A percentile compares a stretch with the other conserved stretches of the same genome.
These are phyloP conservation scores for Dicroscelio sp. DNA, from an alignment of 2,888 invertebrate genomes.

Conservation along the genomic window DNA sequence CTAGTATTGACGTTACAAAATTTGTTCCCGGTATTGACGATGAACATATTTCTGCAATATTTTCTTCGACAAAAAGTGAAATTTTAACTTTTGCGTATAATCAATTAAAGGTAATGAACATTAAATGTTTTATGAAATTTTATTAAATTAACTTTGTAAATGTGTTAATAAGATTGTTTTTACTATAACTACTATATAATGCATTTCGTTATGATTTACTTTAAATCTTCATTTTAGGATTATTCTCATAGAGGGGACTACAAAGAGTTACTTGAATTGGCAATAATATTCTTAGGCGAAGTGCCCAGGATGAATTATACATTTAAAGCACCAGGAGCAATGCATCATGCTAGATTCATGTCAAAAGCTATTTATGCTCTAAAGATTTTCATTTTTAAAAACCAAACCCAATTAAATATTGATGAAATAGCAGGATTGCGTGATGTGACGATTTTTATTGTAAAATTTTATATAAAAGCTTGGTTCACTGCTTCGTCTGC, in stretches of 20 bases:
- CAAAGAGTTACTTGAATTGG: constrained; percentile 81
- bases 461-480: constrained; percentile 73
- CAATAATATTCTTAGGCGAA: constrained; percentile 31
- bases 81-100: background rate
- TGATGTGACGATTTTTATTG: constrained; percentile 75
- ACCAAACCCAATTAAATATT: constrained; percentile 47
- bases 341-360: constrained; percentile 88
- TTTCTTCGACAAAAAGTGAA: no score
- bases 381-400: constrained; percentile 79
- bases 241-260: no score
- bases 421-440: constrained; percentile 3
- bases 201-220: background rate
- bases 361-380: constrained; percentile 85
- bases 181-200: background rate
- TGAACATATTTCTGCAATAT: no score
- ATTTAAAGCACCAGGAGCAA: constrained; percentile 81
- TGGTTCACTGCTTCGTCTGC: constrained; percentile 74
- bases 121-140: background rate
- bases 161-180: background rate
- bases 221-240: no score
- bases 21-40: no score
- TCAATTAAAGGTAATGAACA: background rate
- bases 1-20: background rate
- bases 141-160: background rate
- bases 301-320: constrained; percentile 40